Conservation (phyloP, 2,888 invertebrate species). For the Acheta domesticus region DNA sequence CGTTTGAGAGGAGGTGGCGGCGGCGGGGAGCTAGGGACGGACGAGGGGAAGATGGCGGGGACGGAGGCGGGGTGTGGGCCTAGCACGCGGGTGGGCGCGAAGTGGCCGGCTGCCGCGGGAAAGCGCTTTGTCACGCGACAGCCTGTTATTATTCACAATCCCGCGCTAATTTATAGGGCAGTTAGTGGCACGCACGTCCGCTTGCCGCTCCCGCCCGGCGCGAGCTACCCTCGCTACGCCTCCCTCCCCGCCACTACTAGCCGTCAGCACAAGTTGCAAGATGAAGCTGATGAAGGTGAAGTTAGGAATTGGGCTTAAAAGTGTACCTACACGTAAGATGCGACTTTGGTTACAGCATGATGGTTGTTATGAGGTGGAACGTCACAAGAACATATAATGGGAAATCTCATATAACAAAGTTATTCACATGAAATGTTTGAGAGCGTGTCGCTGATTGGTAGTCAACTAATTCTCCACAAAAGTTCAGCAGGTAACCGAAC, state of each 20-base stretch:
- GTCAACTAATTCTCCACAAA: no score
- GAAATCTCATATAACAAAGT: no score
- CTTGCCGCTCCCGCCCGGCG: neutral
- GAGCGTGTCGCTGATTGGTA: no score
- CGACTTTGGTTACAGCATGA: no score
- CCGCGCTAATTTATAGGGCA: neutral
- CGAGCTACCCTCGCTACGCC: no score
- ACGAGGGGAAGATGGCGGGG: neutral
- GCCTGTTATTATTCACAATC: conserved; percentile 2
- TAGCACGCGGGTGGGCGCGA: neutral
- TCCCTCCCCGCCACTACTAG: neutral
- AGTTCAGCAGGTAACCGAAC: no score
- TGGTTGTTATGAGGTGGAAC: no score
- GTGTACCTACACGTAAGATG: no score
- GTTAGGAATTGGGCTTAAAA: no score
- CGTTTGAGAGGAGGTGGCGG: neutral
- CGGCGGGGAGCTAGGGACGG: neutral
- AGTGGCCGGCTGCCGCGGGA: neutral
- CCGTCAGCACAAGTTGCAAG: neutral
- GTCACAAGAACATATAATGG: no score
- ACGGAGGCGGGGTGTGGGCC: neutral
- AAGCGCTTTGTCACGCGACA: conserved; percentile 1
- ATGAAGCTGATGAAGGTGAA: neutral
- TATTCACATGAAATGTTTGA: no score
- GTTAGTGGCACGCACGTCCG: conserved; percentile 1